Percentiles rank a stretch among this genome's conserved stretches.
Evolutionary conservation across 2,888 invertebrate species (phyloP).

Genomic region (Aethes cnicana): DNA sequence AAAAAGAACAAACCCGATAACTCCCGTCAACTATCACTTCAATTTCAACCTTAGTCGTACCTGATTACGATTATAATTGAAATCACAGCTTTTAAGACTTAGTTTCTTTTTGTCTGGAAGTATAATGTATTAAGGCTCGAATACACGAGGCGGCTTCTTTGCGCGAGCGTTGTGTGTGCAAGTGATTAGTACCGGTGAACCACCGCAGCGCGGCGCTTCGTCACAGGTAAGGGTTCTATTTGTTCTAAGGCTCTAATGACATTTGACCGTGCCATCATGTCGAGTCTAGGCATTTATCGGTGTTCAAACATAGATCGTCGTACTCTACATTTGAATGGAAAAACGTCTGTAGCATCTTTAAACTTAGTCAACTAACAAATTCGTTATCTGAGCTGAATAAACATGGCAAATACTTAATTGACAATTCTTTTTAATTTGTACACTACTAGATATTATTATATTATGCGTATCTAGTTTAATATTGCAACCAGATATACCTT

Average conservation of each 20-base stretch:
- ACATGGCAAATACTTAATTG: too few relatives aligned
- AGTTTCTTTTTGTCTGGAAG: background rate
- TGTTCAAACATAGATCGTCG: constrained; percentile 34
- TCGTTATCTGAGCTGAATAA: too few relatives aligned
- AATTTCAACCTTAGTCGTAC: constrained; percentile 26
- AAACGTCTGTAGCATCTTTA: too few relatives aligned
- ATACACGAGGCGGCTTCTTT: constrained; percentile 56
- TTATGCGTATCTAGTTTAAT: too few relatives aligned
- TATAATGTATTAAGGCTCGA: constrained; percentile 48
- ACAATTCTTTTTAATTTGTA: too few relatives aligned
- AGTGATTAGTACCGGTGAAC: constrained; percentile 70
- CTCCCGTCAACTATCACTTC: background rate
- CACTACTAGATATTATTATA: too few relatives aligned
- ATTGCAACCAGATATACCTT: too few relatives aligned
- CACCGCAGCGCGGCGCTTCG: constrained; percentile 74
- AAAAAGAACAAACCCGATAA: background rate
- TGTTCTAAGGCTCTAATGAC: constrained; percentile 39
- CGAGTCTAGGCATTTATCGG: constrained; percentile 37
- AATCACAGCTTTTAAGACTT: constrained; percentile 44
- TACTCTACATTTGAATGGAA: background rate
- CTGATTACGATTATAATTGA: constrained; percentile 30
- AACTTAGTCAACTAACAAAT: too few relatives aligned
- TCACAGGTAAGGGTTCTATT: constrained; percentile 43
- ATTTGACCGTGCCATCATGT: constrained; percentile 31
- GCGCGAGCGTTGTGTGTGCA: constrained; percentile 67